These are phyloP conservation scores for Gallinago paraguaiae DNA, from an alignment of 2,113 vertebrate genomes.

Conservation along the genomic window DNA sequence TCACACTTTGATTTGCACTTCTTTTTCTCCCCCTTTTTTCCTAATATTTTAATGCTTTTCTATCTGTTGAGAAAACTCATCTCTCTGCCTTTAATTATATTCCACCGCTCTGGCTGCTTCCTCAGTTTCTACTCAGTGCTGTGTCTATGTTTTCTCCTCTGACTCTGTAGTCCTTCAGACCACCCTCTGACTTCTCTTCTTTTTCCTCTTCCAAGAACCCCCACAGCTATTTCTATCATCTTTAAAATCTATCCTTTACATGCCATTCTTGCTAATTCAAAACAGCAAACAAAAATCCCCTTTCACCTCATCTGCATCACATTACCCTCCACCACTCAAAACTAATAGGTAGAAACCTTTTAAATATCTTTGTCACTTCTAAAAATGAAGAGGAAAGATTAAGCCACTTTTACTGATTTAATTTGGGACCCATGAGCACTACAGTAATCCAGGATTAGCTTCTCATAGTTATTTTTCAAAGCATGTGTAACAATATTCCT, in stretches of 20 bases:
- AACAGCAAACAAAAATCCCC: not conserved
- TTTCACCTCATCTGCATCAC: not conserved
- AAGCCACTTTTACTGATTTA: not conserved
- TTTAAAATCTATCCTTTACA: not conserved
- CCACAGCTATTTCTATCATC: not conserved
- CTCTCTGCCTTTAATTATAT: not conserved
- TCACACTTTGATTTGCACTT: not conserved
- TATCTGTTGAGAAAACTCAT: not conserved
- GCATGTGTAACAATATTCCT: not conserved
- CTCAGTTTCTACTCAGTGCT: not conserved
- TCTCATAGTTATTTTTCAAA: not conserved
- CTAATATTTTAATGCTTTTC: not conserved
- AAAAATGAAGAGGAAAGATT: not conserved
- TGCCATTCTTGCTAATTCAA: not conserved
- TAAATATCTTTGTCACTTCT: not conserved
- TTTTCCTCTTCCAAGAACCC: not conserved
- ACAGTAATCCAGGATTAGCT: not conserved
- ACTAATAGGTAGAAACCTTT: not conserved
- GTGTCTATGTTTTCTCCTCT: not conserved
- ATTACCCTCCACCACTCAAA: not conserved
- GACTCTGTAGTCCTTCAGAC: not conserved
- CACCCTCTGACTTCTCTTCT: not conserved
- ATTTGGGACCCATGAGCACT: not conserved
- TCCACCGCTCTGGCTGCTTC: not conserved
- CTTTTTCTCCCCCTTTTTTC: not conserved